These are phyloP conservation scores for Octomys mimax DNA, from an alignment of 2,797 vertebrate genomes.

Conservation along the genomic window DNA sequence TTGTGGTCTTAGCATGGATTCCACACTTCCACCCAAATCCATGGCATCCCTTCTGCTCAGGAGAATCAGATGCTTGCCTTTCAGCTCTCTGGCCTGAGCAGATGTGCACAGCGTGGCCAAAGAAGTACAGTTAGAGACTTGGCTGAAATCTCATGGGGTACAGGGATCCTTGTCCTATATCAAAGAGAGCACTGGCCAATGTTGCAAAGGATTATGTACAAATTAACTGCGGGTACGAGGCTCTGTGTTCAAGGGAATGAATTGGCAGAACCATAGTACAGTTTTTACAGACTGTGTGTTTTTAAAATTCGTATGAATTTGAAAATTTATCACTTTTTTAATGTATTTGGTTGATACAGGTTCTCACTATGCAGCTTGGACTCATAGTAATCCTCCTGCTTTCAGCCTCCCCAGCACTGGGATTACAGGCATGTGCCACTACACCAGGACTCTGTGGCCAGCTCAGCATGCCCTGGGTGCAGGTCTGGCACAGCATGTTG, in stretches of 20 bases:
- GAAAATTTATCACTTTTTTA: neutral
- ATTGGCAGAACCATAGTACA: neutral
- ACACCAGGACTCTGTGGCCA: no score
- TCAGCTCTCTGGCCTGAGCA: constrained; percentile 17
- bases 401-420: no score
- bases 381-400: no score
- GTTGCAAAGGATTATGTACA: neutral
- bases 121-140: constrained; percentile 35
- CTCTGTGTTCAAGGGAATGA: neutral
- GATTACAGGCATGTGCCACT: no score
- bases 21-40: neutral
- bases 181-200: neutral
- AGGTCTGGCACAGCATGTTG: no score
- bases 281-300: neutral
- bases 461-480: no score
- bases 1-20: neutral
- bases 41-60: neutral
- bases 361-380: no score
- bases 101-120: neutral
- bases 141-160: constrained; percentile 5
- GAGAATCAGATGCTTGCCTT: constrained; percentile 13
- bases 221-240: neutral
- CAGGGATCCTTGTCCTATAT: neutral
- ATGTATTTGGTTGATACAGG: no score
- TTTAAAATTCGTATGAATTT: neutral